phyloP scores from a whole-genome alignment of 37 sponge, comb jelly and placozoan genomes.

The Chondrosia reniformis region DNA sequence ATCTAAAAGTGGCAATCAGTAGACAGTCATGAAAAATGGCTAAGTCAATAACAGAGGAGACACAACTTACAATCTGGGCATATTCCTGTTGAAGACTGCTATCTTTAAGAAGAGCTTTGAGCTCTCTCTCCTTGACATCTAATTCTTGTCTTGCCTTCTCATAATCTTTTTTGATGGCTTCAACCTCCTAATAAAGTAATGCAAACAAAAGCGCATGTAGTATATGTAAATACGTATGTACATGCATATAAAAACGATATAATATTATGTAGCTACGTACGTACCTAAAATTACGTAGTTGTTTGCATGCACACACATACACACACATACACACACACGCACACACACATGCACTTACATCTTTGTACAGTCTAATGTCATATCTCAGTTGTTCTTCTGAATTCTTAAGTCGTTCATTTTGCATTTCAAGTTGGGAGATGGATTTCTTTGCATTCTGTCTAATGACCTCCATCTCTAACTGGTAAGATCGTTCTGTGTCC shows the following conservation, averaged over 20 bases:
- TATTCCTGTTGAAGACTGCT: not conserved
- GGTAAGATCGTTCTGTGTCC: not conserved
- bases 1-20: not conserved
- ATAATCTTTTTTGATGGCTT: not conserved
- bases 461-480: slow-evolving; percentile 13
- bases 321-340: slow-evolving; percentile 29
- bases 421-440: not conserved
- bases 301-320: slow-evolving; percentile 20
- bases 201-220: not conserved
- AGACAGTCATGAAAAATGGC: not conserved
- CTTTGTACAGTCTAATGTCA: not conserved
- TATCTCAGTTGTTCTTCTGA: slow-evolving; percentile 3
- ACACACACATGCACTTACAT: slow-evolving; percentile 24
- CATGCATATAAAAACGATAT: not conserved
- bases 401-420: not conserved
- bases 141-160: not conserved
- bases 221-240: not conserved
- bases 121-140: not conserved
- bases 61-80: not conserved
- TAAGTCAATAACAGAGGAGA: not conserved
- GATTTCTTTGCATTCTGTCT: not conserved
- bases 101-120: not conserved
- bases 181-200: not conserved
- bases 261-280: not conserved
- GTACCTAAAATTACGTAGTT: not conserved